phyloP scores from a whole-genome alignment of 1,140 invertebrate species.

The Pantala flavescens region DNA sequence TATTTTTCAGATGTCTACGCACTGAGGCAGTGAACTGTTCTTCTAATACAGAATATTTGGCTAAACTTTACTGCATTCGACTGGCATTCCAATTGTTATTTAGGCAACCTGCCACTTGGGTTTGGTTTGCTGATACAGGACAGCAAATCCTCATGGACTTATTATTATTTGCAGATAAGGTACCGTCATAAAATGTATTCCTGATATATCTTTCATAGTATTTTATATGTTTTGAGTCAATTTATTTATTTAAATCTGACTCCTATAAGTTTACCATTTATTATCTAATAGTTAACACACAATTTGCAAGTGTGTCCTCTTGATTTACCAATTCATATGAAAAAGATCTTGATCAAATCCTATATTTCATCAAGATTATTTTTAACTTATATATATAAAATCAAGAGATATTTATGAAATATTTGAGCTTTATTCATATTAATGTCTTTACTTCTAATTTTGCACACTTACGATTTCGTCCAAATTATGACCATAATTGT shows the following conservation, averaged over 20 bases:
- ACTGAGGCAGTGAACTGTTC: conserved; percentile 78
- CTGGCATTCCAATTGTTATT: conserved; percentile 76
- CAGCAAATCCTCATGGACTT: conserved; percentile 79
- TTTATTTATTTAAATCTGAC: background rate
- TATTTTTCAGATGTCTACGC: conserved; percentile 50
- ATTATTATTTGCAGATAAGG: conserved; percentile 78
- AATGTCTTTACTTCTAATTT: too few relatives aligned
- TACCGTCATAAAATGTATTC: conserved; percentile 30
- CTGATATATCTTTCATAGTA: conserved; percentile 19
- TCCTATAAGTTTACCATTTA: too few relatives aligned
- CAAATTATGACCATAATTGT: too few relatives aligned
- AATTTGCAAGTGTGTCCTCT: too few relatives aligned
- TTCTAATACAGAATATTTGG: conserved; percentile 87
- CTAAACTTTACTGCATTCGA: conserved; percentile 84
- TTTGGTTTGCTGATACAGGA: conserved; percentile 82
- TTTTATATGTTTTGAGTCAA: conserved; percentile 13
- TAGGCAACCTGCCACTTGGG: conserved; percentile 52
- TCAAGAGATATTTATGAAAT: too few relatives aligned
- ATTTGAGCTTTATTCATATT: too few relatives aligned
- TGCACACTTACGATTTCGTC: too few relatives aligned
- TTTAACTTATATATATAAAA: too few relatives aligned
- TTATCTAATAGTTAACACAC: too few relatives aligned
- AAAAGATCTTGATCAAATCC: too few relatives aligned
- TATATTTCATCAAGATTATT: too few relatives aligned
- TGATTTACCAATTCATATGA: too few relatives aligned